A percentile compares a stretch with the other conserved stretches of the same genome.
phyloP scores from a whole-genome alignment of 2,113 vertebrate species.

The Melanostigma gelatinosum region DNA sequence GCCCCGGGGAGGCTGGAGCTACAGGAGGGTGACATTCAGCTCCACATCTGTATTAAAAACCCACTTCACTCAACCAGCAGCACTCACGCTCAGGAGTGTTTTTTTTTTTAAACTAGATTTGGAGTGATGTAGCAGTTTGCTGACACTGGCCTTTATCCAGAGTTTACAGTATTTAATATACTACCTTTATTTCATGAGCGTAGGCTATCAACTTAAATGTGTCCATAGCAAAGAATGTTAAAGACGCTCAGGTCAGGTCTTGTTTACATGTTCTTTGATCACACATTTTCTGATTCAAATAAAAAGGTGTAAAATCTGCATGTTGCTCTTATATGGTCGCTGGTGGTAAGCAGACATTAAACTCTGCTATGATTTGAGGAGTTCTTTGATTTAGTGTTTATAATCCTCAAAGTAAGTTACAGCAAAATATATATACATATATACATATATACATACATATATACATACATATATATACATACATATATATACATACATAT shows the following conservation, averaged over 20 bases:
- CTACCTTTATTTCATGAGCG: neutral
- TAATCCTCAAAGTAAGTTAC: neutral
- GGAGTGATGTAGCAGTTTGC: neutral
- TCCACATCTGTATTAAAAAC: constrained; percentile 22
- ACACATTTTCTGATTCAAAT: neutral
- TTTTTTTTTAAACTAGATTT: neutral
- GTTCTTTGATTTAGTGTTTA: neutral
- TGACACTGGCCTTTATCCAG: neutral
- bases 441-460: too few species aligned
- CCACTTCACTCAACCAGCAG: constrained; percentile 43
- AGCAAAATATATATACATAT: too few species aligned
- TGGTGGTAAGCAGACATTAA: neutral
- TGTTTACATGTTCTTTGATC: neutral
- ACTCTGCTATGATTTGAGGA: neutral
- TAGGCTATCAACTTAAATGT: neutral
- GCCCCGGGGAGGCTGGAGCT: constrained; percentile 42
- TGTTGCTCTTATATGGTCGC: neutral
- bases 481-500: too few species aligned
- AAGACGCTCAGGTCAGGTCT: neutral
- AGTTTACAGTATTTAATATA: neutral
- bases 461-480: too few species aligned
- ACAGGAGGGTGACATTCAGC: constrained; percentile 64
- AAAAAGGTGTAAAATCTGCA: neutral
- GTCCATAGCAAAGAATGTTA: neutral
- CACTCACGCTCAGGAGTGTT: constrained; percentile 4